Evolutionary conservation across 2,113 vertebrate genomes (phyloP), one percentile per base, ranked within the genome.

Genomic region (Casuarius casuarius): DNA sequence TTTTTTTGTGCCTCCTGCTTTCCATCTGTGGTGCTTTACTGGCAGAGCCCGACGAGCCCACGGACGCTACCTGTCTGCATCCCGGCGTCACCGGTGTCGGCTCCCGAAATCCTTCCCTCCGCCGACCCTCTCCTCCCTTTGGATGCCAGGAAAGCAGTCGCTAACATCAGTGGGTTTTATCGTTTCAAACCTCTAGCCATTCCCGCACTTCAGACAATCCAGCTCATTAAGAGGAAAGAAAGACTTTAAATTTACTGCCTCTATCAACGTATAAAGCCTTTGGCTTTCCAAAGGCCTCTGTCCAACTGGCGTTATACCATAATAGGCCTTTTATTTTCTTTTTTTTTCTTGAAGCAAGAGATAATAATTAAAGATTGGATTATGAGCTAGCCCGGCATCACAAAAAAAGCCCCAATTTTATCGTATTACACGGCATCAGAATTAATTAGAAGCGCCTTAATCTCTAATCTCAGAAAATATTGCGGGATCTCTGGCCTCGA

Each of bases 381-480:
- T 94, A 92, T 86, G 84, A 85, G 91, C 82, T 71, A 93, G 62
- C 81, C 94, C 19, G 6, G 59, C 87, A 84, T 76, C 80, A 68
- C 73, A 95, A 90, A 96, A 95, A 54, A 95, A 65, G 48, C 66
- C 95, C 93, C 81, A 87, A 87, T 89, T 91, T 92, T 61, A 89
- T 73, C 67, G 12, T 85, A 89, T 97, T 96, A 89, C 54, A 89
- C 59, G 73, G 85, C 70, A 87, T 83, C 94, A 72, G 66, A 97
- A 96, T 97, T 98, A 97, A 98, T 97, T 97, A 96, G 94, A 84
- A 97, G 29, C 6, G 3, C 28, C 28, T 90, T 97, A 97, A 97
- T 97, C 97, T 97, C 92, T 89, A 97, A 97, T 97, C 95, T 97
- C 94, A 84, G 90, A 88, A 96, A 97, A 97, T 84, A 95, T 92